phyloP scores from a whole-genome alignment of 1,140 invertebrate genomes.

The Sminthurides bifidus region DNA sequence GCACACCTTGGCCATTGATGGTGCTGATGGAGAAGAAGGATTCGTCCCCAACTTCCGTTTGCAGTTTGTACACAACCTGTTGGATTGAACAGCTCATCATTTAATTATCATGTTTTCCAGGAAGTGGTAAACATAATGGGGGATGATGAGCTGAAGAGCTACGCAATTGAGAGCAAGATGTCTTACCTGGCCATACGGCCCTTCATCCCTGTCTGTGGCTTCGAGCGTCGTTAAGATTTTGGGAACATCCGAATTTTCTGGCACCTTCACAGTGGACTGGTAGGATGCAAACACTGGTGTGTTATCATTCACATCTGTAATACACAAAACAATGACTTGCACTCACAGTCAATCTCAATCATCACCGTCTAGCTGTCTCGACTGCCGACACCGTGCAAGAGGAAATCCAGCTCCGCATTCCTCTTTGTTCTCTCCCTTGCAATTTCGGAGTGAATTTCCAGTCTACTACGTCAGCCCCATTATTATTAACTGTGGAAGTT shows the following conservation, averaged over 20 bases:
- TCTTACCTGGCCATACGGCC: slow-evolving; percentile 74
- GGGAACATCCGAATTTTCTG: slow-evolving; percentile 58
- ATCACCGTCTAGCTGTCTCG: no score
- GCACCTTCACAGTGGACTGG: slow-evolving; percentile 62
- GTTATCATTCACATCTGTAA: slow-evolving; percentile 25
- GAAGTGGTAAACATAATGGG: not conserved
- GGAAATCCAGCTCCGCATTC: no score
- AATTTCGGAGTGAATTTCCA: no score
- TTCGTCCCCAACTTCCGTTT: slow-evolving; percentile 66
- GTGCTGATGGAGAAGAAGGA: slow-evolving; percentile 66
- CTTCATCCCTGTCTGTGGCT: slow-evolving; percentile 78
- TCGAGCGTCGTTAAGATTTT: slow-evolving; percentile 65
- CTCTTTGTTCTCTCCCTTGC: no score
- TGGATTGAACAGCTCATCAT: not conserved
- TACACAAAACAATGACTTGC: no score
- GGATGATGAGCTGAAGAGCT: not conserved
- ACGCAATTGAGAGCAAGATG: not conserved
- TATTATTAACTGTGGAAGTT: no score
- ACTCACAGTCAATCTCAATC: no score
- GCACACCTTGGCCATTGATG: slow-evolving; percentile 72
- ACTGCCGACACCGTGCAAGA: no score
- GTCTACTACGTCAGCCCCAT: no score
- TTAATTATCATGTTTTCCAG: not conserved
- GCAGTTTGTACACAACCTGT: slow-evolving; percentile 43
- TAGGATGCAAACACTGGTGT: slow-evolving; percentile 75